These are phyloP conservation scores for Xenopus laevis DNA, from an alignment of 2,113 vertebrate genomes.

Conservation along the genomic window DNA sequence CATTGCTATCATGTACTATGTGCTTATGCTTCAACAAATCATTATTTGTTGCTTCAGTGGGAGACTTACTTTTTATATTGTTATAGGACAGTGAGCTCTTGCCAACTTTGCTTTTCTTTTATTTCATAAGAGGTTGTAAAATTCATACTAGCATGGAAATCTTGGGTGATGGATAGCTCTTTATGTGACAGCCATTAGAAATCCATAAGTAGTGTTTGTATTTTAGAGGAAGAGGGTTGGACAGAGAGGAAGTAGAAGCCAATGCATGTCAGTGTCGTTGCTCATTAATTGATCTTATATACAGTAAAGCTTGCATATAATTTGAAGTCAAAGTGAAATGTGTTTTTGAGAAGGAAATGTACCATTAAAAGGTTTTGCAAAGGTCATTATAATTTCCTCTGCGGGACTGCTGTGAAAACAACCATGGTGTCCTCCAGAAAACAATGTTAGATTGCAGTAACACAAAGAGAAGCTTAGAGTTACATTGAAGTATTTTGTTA, in stretches of 20 bases:
- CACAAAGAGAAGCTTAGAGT: neutral
- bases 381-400: neutral
- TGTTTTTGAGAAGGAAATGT: constrained; percentile 7
- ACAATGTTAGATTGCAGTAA: neutral
- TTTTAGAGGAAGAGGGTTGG: constrained; percentile 16
- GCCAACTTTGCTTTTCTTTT: constrained; percentile 5
- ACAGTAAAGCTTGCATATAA: constrained; percentile 3
- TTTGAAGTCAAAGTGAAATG: constrained; percentile 1
- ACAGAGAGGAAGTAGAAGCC: neutral
- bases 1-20: neutral
- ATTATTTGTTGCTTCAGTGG: neutral
- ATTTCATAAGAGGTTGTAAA: constrained; percentile 23
- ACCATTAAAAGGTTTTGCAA: neutral
- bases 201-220: constrained; percentile 11
- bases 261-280: constrained; percentile 9
- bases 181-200: constrained; percentile 1
- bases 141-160: neutral
- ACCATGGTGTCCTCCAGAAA: neutral
- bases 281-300: constrained; percentile 27
- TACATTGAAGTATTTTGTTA: too few species aligned
- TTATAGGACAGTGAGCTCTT: neutral
- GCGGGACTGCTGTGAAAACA: neutral
- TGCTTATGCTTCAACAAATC: neutral
- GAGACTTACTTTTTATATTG: neutral
- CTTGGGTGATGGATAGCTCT: constrained; percentile 18